Conservation (phyloP, 2,797 vertebrate genomes). For the Peromyscus eremicus region DNA sequence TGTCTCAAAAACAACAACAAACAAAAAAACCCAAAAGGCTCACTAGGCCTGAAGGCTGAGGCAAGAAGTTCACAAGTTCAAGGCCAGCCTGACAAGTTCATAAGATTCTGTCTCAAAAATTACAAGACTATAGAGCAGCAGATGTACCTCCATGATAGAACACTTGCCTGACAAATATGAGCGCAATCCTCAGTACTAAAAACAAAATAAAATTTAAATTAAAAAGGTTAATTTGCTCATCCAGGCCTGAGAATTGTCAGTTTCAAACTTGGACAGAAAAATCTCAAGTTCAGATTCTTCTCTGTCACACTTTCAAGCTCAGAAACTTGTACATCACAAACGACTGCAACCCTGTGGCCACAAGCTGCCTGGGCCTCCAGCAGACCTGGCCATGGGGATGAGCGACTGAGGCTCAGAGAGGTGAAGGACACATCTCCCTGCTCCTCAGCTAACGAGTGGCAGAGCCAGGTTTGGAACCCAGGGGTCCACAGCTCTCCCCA, state of each 20-base stretch:
- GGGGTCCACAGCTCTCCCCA: background rate
- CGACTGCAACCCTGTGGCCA: rapidly evolving
- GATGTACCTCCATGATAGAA: background rate
- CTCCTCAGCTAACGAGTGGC: background rate
- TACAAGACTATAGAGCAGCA: background rate
- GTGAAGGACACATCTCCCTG: background rate
- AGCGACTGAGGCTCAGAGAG: background rate
- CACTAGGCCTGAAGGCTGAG: background rate
- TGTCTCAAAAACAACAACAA: background rate
- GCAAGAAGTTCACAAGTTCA: background rate
- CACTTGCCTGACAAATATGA: background rate
- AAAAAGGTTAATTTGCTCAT: background rate
- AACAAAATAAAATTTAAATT: background rate
- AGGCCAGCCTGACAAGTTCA: background rate
- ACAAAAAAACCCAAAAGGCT: background rate
- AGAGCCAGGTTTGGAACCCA: background rate
- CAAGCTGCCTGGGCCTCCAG: background rate
- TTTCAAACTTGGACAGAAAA: background rate
- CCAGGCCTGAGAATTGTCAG: background rate
- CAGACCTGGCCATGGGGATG: rapidly evolving
- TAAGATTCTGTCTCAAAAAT: background rate
- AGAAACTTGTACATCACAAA: background rate
- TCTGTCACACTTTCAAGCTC: background rate
- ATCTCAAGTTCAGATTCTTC: conserved; percentile 15
- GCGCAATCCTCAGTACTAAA: background rate